Conservation (phyloP, 2,888 invertebrate genomes). For the Xylota sylvarum region DNA sequence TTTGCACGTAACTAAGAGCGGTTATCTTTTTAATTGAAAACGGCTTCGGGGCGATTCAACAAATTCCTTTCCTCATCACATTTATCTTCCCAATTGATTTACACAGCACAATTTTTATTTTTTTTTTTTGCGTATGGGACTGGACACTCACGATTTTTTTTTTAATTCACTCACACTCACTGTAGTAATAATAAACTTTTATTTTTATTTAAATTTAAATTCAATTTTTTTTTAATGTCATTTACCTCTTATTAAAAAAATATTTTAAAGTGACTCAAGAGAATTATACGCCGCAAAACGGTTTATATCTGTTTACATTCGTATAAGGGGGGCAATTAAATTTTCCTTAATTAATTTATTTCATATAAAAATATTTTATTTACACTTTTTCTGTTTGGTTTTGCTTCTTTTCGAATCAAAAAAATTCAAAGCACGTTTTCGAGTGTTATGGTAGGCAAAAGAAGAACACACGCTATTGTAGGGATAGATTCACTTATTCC, state of each 20-base stretch:
- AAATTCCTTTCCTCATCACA: slow-evolving; percentile 23
- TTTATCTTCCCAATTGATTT: slow-evolving; percentile 19
- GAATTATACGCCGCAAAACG: slow-evolving; percentile 35
- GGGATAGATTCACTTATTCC: slow-evolving; percentile 27
- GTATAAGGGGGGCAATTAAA: slow-evolving; percentile 11
- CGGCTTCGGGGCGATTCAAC: slow-evolving; percentile 1
- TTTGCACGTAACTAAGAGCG: slow-evolving; percentile 10
- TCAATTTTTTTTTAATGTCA: slow-evolving; percentile 31
- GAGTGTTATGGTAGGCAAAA: not conserved
- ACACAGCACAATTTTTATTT: slow-evolving; percentile 11
- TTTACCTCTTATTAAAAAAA: slow-evolving; percentile 12
- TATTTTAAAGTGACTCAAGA: slow-evolving; percentile 23
- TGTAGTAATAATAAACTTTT: not conserved
- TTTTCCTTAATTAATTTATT: slow-evolving; percentile 40
- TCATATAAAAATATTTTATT: slow-evolving; percentile 10
- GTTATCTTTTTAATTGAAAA: slow-evolving; percentile 30
- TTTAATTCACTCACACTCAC: slow-evolving; percentile 9
- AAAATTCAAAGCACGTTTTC: slow-evolving; percentile 33
- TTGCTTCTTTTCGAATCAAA: not conserved
- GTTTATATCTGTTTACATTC: slow-evolving; percentile 49
- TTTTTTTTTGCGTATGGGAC: not conserved
- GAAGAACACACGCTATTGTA: not conserved
- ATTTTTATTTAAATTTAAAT: slow-evolving; percentile 1
- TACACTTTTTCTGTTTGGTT: not conserved
- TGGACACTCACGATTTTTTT: not conserved